These are phyloP conservation scores for Allacma fusca DNA, from an alignment of 2,888 invertebrate genomes.

Conservation along the genomic window DNA sequence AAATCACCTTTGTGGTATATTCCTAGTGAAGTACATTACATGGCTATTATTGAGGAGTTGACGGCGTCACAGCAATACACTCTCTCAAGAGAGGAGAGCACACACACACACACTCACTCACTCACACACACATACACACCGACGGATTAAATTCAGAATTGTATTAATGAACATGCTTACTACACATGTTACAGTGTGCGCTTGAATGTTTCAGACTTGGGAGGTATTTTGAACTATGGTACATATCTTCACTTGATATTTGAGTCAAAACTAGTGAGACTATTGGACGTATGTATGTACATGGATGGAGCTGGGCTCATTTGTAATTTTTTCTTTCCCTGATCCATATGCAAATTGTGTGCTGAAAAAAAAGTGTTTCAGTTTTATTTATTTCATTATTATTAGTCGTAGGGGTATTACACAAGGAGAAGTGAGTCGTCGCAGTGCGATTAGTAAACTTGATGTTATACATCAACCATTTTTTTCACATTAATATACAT, in stretches of 20 bases:
- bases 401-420: background rate
- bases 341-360: slow-evolving; percentile 41
- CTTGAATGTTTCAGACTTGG: slow-evolving; percentile 20
- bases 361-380: slow-evolving; percentile 36
- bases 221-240: no score
- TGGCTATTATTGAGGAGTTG: slow-evolving; percentile 36
- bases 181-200: background rate
- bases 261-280: no score
- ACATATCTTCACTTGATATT: no score
- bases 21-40: slow-evolving; percentile 9
- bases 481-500: slow-evolving; percentile 32
- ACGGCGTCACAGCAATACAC: slow-evolving; percentile 46
- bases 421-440: background rate
- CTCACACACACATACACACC: slow-evolving; percentile 23
- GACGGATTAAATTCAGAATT: slow-evolving; percentile 40
- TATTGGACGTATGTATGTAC: no score
- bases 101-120: no score
- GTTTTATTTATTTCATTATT: slow-evolving; percentile 34
- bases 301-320: no score
- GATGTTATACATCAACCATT: slow-evolving; percentile 1
- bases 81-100: slow-evolving; percentile 24
- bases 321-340: background rate
- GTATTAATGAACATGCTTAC: slow-evolving; percentile 38
- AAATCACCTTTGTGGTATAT: slow-evolving; percentile 52
- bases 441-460: background rate